These are phyloP conservation scores for Meda fulgida DNA, from an alignment of 2,797 vertebrate genomes.

Conservation along the genomic window DNA sequence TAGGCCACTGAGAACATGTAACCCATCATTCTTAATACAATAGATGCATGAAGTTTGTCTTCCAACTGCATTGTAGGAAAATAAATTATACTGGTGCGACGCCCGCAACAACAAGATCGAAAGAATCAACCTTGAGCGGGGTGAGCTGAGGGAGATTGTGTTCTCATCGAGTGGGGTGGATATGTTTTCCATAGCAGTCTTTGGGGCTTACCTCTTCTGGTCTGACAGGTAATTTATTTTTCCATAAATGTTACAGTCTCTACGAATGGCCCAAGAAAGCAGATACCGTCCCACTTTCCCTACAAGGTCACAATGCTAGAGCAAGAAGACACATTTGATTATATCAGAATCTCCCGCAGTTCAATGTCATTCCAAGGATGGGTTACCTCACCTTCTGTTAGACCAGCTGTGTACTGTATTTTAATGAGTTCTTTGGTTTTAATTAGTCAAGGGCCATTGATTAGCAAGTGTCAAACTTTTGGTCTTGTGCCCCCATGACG, in stretches of 20 bases:
- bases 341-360: constrained; percentile 55
- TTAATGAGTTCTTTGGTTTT: constrained; percentile 73
- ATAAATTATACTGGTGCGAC: constrained; percentile 92
- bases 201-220: constrained; percentile 91
- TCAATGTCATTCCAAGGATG: constrained; percentile 64
- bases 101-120: constrained; percentile 87
- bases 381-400: constrained; percentile 65
- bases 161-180: constrained; percentile 86
- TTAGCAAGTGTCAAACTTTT: constrained; percentile 69
- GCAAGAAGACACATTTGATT: constrained; percentile 59
- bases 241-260: constrained; percentile 76
- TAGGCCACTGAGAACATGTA: background rate
- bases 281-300: constrained; percentile 68
- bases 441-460: constrained; percentile 75
- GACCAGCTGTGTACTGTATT: constrained; percentile 66
- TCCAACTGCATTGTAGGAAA: constrained; percentile 84
- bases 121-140: constrained; percentile 86
- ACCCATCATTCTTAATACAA: constrained; percentile 65
- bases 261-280: constrained; percentile 70
- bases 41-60: constrained; percentile 64
- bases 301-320: constrained; percentile 65
- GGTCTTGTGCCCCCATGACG: constrained; percentile 36
- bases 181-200: constrained; percentile 88
- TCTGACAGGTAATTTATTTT: constrained; percentile 93
- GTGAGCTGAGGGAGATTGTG: constrained; percentile 84